phyloP scores from a whole-genome alignment of 2,888 invertebrate species.

The Eilema caniola region DNA sequence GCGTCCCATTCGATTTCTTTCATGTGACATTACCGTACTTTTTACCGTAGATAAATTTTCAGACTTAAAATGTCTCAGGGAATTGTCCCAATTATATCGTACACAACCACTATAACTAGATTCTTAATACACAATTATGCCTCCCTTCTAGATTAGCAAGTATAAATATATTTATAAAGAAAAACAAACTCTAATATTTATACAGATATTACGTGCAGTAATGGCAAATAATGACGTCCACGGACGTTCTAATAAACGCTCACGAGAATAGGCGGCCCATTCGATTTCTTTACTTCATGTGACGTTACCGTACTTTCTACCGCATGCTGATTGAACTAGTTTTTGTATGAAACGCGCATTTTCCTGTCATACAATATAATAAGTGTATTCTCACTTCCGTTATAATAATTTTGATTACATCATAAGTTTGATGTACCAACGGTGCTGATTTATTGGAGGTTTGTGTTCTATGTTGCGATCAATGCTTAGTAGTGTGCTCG shows the following conservation, averaged over 20 bases:
- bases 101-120: too few species aligned
- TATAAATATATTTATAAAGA: too few species aligned
- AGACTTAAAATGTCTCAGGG: too few species aligned
- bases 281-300: slow-evolving; percentile 33
- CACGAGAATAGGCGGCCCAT: slow-evolving; percentile 11
- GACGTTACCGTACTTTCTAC: slow-evolving; percentile 38
- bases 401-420: slow-evolving; percentile 13
- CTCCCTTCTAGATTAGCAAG: too few species aligned
- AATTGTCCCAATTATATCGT: too few species aligned
- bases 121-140: too few species aligned
- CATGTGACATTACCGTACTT: slow-evolving; percentile 35
- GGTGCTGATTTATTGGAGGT: background rate
- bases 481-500: background rate
- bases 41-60: slow-evolving; percentile 17
- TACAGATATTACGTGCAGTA: slow-evolving; percentile 16
- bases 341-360: slow-evolving; percentile 14
- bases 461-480: background rate
- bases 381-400: slow-evolving; percentile 16
- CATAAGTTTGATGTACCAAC: slow-evolving; percentile 8
- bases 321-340: slow-evolving; percentile 19
- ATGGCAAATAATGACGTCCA: slow-evolving; percentile 7
- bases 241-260: slow-evolving; percentile 3
- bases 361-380: slow-evolving; percentile 16
- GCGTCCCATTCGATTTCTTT: slow-evolving; percentile 30
- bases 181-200: too few species aligned